These are phyloP conservation scores for Aldabrachelys gigantea DNA, from an alignment of 2,113 vertebrate species.

Conservation along the genomic window DNA sequence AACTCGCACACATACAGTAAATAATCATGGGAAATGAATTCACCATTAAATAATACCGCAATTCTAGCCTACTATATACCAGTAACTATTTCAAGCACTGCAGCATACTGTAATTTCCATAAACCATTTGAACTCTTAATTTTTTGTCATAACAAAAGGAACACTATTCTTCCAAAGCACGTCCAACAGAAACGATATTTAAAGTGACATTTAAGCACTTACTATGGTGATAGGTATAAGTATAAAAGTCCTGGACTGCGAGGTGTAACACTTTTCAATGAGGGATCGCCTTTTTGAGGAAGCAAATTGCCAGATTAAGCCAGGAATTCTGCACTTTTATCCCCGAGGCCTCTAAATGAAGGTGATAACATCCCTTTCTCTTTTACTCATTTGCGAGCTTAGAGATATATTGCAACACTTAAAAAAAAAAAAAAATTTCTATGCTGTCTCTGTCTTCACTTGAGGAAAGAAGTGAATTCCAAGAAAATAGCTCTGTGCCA, in stretches of 20 bases:
- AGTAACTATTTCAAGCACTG: neutral
- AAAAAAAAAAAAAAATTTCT: neutral
- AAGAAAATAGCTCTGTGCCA: neutral
- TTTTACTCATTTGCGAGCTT: neutral
- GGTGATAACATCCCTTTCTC: neutral
- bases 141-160: neutral
- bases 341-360: neutral
- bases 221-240: neutral
- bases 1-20: neutral
- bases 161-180: neutral
- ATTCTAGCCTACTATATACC: neutral
- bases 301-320: neutral
- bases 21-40: neutral
- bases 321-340: neutral
- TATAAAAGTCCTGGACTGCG: rapidly evolving
- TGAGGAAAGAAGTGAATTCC: neutral
- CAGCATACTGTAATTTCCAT: neutral
- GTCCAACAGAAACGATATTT: neutral
- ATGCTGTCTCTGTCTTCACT: neutral
- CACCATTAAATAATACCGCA: neutral
- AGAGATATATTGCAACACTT: neutral
- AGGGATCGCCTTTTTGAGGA: neutral
- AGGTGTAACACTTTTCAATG: neutral
- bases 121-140: neutral
- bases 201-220: neutral